These are phyloP conservation scores for Chaetophractus vellerosus DNA, from an alignment of 2,797 vertebrate species.

Conservation along the genomic window DNA sequence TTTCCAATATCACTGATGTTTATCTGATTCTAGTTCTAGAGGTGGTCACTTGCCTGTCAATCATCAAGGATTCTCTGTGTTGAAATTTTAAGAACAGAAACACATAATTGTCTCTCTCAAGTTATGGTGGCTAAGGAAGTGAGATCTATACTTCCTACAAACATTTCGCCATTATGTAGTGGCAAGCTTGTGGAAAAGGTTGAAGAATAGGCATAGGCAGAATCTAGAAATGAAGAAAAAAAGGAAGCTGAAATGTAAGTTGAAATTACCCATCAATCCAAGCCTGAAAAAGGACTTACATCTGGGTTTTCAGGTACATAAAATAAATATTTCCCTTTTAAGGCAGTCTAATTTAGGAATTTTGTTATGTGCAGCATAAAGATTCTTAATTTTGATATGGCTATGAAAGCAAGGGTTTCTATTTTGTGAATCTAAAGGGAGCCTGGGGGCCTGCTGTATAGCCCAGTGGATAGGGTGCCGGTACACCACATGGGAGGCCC, in stretches of 20 bases:
- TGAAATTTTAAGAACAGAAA: not conserved
- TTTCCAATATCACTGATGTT: not conserved
- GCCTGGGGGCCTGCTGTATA: too few relatives aligned
- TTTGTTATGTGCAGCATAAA: not conserved
- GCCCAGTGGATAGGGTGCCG: too few relatives aligned
- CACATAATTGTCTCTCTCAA: not conserved
- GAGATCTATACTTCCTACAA: not conserved
- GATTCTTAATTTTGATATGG: not conserved
- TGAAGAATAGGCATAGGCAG: not conserved
- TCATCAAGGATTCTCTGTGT: not conserved
- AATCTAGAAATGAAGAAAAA: not conserved
- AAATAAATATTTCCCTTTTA: not conserved
- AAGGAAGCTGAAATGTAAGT: not conserved
- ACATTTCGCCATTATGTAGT: too few relatives aligned
- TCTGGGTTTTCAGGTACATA: not conserved
- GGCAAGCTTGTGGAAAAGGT: not conserved
- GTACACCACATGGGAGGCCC: too few relatives aligned
- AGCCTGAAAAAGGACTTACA: not conserved
- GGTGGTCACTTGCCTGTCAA: not conserved
- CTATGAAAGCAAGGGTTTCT: not conserved
- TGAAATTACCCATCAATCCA: not conserved
- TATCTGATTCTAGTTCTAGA: not conserved
- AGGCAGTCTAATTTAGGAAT: not conserved
- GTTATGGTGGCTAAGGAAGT: not conserved
- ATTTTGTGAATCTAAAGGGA: not conserved